Conservation (phyloP, 2,888 invertebrate genomes). For the Nephrocerus scutellatus region DNA sequence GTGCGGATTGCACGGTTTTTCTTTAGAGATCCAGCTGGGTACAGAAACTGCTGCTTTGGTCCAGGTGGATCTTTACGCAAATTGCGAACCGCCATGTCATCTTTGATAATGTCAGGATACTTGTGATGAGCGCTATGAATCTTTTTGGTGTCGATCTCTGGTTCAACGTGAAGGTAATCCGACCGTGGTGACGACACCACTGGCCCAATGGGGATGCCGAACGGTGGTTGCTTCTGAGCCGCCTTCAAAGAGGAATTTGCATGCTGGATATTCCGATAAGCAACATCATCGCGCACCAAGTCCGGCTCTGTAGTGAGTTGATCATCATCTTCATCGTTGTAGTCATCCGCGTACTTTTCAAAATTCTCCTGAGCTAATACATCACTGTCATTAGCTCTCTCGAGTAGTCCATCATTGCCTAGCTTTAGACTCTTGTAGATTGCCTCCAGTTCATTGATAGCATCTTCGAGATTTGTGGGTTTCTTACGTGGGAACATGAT, state of each 20-base stretch:
- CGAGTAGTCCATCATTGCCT: conserved; percentile 73
- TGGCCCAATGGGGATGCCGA: conserved; percentile 83
- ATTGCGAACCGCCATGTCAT: conserved; percentile 80
- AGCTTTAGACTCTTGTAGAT: conserved; percentile 83
- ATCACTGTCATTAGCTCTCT: conserved; percentile 70
- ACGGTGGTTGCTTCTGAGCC: conserved; percentile 77
- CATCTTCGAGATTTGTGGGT: conserved; percentile 78
- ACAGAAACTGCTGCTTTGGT: conserved; percentile 31
- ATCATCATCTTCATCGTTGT: conserved; percentile 52
- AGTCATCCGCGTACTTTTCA: conserved; percentile 49
- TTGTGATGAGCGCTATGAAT: conserved; percentile 51
- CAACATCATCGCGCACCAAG: conserved; percentile 74
- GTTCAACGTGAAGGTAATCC: conserved; percentile 73
- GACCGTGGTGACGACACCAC: conserved; percentile 71
- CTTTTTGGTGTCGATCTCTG: conserved; percentile 29
- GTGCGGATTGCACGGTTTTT: conserved; percentile 77
- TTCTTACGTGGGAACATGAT: conserved; percentile 50
- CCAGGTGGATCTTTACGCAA: conserved; percentile 67
- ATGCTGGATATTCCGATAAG: conserved; percentile 71
- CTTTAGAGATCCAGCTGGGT: conserved; percentile 51
- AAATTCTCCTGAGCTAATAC: conserved; percentile 42
- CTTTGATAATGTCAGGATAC: conserved; percentile 71
- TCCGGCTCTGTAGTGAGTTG: conserved; percentile 65
- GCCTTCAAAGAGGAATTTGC: conserved; percentile 66
- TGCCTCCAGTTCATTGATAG: conserved; percentile 82